A percentile compares a stretch with the other conserved stretches of the same genome.
Conservation (phyloP, 2,797 vertebrate species). For the Betta splendens region DNA sequence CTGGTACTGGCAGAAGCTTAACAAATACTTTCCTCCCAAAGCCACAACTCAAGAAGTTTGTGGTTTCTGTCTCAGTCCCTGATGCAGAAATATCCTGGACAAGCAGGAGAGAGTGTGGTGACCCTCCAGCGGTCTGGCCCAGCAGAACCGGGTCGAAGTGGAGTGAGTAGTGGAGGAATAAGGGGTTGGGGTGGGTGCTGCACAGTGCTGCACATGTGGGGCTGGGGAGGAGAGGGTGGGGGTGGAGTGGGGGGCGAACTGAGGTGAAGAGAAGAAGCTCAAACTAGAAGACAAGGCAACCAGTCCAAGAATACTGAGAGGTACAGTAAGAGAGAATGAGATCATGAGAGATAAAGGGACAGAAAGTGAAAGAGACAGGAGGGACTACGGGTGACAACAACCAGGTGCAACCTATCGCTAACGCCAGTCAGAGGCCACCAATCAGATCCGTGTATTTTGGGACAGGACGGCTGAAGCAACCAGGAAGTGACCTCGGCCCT, state of each 20-base stretch:
- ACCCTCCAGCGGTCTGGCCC: slow-evolving; percentile 73
- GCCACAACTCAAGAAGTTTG: slow-evolving; percentile 76
- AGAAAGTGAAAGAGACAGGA: slow-evolving; percentile 46
- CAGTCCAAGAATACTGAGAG: slow-evolving; percentile 82
- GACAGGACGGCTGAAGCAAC: slow-evolving; percentile 43
- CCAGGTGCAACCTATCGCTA: slow-evolving; percentile 80
- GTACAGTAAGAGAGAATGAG: slow-evolving; percentile 66
- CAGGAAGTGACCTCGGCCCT: slow-evolving; percentile 25
- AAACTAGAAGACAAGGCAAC: slow-evolving; percentile 85
- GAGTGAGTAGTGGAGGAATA: slow-evolving; percentile 69
- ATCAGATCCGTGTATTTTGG: slow-evolving; percentile 50
- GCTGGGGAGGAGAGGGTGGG: slow-evolving; percentile 61
- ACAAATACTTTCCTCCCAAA: slow-evolving; percentile 82
- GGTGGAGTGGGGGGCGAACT: too few species aligned
- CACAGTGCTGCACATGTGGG: slow-evolving; percentile 66
- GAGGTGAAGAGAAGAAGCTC: slow-evolving; percentile 81
- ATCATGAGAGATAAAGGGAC: slow-evolving; percentile 36
- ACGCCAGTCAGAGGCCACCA: slow-evolving; percentile 69
- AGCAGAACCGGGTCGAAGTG: slow-evolving; percentile 71
- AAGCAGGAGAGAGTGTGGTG: slow-evolving; percentile 80
- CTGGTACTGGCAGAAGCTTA: slow-evolving; percentile 78
- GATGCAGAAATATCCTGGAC: slow-evolving; percentile 83
- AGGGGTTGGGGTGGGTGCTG: slow-evolving; percentile 43
- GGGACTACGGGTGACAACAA: slow-evolving; percentile 81
- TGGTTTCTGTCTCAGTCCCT: slow-evolving; percentile 79